Base-by-base conservation (phyloP, 1,140 invertebrate species). In the Periplaneta americana region DNA sequence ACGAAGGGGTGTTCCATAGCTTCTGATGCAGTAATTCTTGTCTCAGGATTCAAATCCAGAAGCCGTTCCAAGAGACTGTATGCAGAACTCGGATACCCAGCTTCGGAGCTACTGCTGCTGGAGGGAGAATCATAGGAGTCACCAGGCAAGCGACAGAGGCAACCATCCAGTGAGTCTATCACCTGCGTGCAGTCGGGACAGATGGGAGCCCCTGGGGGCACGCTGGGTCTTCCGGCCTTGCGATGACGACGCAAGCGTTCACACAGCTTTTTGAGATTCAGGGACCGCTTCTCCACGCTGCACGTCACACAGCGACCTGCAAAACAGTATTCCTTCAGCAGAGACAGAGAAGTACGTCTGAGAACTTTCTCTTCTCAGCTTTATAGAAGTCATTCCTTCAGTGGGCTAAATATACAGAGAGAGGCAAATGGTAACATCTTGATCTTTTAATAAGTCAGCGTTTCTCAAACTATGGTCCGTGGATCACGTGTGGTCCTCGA, bases 1-100 rank as follows among this genome's bases (percentile, higher is more conserved):
- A 97, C 88, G 91, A 96, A 97, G 33, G 92, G 91, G 89, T 96
- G 95, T 74, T 89, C 86, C 32, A 97, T 89, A 34, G 96, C 96
- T 81, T 93, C 89, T 35, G 91, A 89, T 17, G 96, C 95, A 15
- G 94, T 92, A 83, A 94, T 92, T 84, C 96, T 90, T 34, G 90
- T 91, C 80, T 89, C 87, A 57, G 95, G 95, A 89, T 97, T 93
- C 79, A 96, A 88, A 85, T 96, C 93, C 83, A 98, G 87, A 86
- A 97, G 90, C 74, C 89, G 90, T 84, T 91, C 91, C 82, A 96
- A 90, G 35, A 97, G 88, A 86, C 96, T 92, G 85, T 95, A 94
- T 15, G 95, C 95, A 83, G 88, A 86, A 84, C 91, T 90, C 34
- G 95, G 95, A 86, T 95, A 92, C 83, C 83, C 81, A 78, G 82